phyloP scores from a whole-genome alignment of 2,888 invertebrate species.

The Epiperipatus broadwayi region DNA sequence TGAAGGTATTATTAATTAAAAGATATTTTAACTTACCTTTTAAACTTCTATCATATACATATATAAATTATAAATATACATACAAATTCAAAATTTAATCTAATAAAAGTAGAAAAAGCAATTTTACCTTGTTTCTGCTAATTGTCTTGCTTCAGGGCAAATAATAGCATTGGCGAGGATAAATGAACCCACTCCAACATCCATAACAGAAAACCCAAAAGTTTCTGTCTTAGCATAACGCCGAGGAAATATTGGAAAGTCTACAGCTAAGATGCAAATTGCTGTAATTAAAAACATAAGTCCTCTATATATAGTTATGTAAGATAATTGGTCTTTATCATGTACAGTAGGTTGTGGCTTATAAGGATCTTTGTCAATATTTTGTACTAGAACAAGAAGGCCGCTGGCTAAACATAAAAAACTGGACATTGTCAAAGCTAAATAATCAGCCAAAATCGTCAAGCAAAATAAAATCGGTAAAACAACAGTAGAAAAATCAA shows the following conservation, averaged over 20 bases:
- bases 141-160: constrained; percentile 37
- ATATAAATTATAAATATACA: constrained; percentile 13
- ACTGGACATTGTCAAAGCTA: too few relatives aligned
- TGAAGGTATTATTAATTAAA: too few relatives aligned
- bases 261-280: constrained; percentile 75
- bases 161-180: constrained; percentile 49
- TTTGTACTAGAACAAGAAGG: too few relatives aligned
- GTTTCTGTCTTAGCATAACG: constrained; percentile 66
- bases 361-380: too few relatives aligned
- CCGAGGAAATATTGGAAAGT: constrained; percentile 67
- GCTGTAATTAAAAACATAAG: constrained; percentile 48
- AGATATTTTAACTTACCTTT: too few relatives aligned
- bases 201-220: constrained; percentile 79
- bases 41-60: constrained; percentile 14
- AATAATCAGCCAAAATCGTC: too few relatives aligned
- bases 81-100: background rate
- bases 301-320: constrained; percentile 20
- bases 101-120: too few relatives aligned
- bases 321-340: too few relatives aligned
- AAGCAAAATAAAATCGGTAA: too few relatives aligned
- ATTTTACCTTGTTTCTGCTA: too few relatives aligned
- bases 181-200: constrained; percentile 77
- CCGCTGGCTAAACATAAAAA: too few relatives aligned
- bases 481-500: too few relatives aligned
- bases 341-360: background rate